Evolutionary conservation across 2,113 vertebrate genomes (phyloP), one percentile per base, ranked within the genome.

Genomic region (Pollachius pollachius): DNA sequence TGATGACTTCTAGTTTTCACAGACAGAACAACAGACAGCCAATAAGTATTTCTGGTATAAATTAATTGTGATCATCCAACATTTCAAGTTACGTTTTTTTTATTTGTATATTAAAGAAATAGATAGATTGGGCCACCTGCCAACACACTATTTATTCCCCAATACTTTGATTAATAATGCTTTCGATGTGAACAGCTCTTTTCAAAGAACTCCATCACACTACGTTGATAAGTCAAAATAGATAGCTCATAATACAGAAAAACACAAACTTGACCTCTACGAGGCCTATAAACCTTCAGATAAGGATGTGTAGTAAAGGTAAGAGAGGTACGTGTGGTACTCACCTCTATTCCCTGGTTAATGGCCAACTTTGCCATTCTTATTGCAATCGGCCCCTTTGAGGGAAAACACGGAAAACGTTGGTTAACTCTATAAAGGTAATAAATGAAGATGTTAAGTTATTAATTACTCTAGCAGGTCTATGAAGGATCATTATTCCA

Each of bases 281-380:
- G 3, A 56, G 3, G 5, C 0, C 52, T 15, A 56, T 17, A 4
- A 56, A 56, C 16, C 7, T 17, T 58, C 18, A 58, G 18, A n/a
- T n/a, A 58, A 58, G 18, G 17, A 19, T 21, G 41, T 48, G 41
- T 48, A 48, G 41, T 9, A 48, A 48, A 48, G 41, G 41, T 13
- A 48, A 48, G 41, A 48, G 41, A 1, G 7, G 8, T 48, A 9
- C 41, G 12, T 9, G 9, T 7, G 4, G 41, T 48, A 48, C 93
- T 94, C 89, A 98, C 97, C 94, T 99, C 97, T 81, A 97, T 97
- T 48, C 97, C 97, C 88, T 96, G 97, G 88, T 95, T 95, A 80
- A 99, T 98, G 0, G 97, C 95, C 84, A 99, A 85, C 84, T 99
- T 99, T 63, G 97, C 97, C 94, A 98, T 96, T 91, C 97, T 91